A percentile compares a stretch with the other conserved stretches of the same genome.
Conservation (phyloP, 2,888 invertebrate species). For the Homarus gammarus region DNA sequence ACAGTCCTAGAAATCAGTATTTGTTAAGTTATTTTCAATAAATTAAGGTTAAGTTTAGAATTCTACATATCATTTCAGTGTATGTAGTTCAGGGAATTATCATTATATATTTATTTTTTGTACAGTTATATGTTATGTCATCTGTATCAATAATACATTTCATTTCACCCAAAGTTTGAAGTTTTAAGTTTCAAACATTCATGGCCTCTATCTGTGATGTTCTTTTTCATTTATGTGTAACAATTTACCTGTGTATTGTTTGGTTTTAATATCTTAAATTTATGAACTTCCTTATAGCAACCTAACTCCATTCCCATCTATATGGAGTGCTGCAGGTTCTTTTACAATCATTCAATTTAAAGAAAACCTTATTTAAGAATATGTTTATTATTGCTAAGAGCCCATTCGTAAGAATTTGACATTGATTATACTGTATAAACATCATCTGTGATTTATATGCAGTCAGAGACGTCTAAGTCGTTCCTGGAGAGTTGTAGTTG, state of each 20-base stretch:
- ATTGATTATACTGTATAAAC: not conserved
- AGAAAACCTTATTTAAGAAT: not conserved
- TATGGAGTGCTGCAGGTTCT: not conserved
- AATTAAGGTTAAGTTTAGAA: slow-evolving; percentile 20
- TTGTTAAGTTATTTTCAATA: slow-evolving; percentile 26
- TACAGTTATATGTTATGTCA: slow-evolving; percentile 24
- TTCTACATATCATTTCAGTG: slow-evolving; percentile 43
- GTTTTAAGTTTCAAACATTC: not conserved
- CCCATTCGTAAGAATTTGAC: not conserved
- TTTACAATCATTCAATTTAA: not conserved
- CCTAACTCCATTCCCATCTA: not conserved
- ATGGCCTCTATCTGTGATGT: slow-evolving; percentile 27
- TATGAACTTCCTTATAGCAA: too few relatives aligned
- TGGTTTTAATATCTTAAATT: not conserved
- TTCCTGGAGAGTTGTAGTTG: slow-evolving; percentile 13
- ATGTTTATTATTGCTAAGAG: not conserved
- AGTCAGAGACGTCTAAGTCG: not conserved
- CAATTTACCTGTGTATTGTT: not conserved
- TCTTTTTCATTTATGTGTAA: not conserved
- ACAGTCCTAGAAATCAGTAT: slow-evolving; percentile 6
- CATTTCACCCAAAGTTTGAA: slow-evolving; percentile 1
- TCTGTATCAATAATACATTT: slow-evolving; percentile 4
- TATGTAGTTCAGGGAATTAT: slow-evolving; percentile 53
- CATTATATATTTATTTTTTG: slow-evolving; percentile 46
- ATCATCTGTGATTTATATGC: slow-evolving; percentile 30